These are phyloP conservation scores for Aethina tumida DNA, from an alignment of 1,140 invertebrate genomes.

Conservation along the genomic window DNA sequence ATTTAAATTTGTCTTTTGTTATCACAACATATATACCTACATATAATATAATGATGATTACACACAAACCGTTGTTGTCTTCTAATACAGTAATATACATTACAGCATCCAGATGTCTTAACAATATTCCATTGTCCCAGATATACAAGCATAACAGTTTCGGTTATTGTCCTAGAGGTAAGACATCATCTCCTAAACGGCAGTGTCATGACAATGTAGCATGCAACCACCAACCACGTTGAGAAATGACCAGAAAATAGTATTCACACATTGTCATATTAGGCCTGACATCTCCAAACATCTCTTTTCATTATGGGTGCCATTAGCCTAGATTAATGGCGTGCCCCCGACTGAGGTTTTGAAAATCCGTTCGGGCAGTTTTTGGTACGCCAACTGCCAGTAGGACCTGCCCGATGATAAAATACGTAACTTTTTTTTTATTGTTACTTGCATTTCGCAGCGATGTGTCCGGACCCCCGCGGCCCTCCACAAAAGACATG, in stretches of 20 bases:
- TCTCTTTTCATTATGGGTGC: slow-evolving; percentile 33
- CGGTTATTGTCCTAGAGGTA: too few relatives aligned
- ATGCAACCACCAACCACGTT: slow-evolving; percentile 21
- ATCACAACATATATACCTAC: too few relatives aligned
- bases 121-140: too few relatives aligned
- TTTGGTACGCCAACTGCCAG: slow-evolving; percentile 24
- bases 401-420: slow-evolving; percentile 24
- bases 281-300: slow-evolving; percentile 36
- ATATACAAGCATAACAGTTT: too few relatives aligned
- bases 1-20: too few relatives aligned
- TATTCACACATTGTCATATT: slow-evolving; percentile 36
- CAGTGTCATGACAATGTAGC: too few relatives aligned
- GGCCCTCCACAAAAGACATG: slow-evolving; percentile 21
- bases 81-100: too few relatives aligned
- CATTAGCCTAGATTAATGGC: slow-evolving; percentile 37
- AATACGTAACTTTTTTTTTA: slow-evolving; percentile 29
- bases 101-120: too few relatives aligned
- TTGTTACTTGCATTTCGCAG: slow-evolving; percentile 24
- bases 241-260: slow-evolving; percentile 33
- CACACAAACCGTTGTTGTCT: too few relatives aligned
- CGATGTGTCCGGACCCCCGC: slow-evolving; percentile 26
- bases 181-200: too few relatives aligned
- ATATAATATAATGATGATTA: too few relatives aligned
- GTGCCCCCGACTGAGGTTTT: slow-evolving; percentile 33
- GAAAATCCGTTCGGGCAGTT: slow-evolving; percentile 27